A percentile compares a stretch with the other conserved stretches of the same genome.
Evolutionary conservation across 2,888 invertebrate genomes (phyloP).

Genomic region (Scaptodrosophila latifasciaeformis): DNA sequence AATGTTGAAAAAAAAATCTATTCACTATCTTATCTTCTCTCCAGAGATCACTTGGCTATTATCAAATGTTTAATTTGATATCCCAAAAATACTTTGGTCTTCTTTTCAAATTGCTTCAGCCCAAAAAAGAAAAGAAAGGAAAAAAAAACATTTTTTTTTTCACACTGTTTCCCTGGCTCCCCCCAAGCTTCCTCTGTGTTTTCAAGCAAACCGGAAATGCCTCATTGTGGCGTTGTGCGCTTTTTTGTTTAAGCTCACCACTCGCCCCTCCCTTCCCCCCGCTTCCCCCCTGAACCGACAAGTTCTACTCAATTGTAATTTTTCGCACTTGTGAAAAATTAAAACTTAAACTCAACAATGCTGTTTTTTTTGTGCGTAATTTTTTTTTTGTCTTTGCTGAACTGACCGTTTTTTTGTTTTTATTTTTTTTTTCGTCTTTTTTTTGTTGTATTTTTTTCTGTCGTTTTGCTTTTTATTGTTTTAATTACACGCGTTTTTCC

Average conservation of each 20-base stretch:
- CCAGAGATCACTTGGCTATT: no score
- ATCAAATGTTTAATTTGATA: no score
- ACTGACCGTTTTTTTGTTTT: constrained; percentile 12
- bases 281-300: not conserved
- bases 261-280: not conserved
- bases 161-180: not conserved
- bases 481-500: constrained; percentile 63
- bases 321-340: constrained; percentile 63
- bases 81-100: no score
- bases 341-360: constrained; percentile 59
- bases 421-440: constrained; percentile 5
- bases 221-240: constrained; percentile 42
- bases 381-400: no score
- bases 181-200: not conserved
- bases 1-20: no score
- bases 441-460: constrained; percentile 16
- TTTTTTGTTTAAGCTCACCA: constrained; percentile 1
- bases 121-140: not conserved
- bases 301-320: constrained; percentile 35
- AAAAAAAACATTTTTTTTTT: not conserved
- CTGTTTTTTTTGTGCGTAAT: constrained; percentile 16
- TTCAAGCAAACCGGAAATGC: constrained; percentile 38
- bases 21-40: no score
- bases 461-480: constrained; percentile 53
- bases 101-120: no score